These are phyloP conservation scores for Pseudococcus longispinus DNA, from an alignment of 2,888 invertebrate species.

Conservation along the genomic window DNA sequence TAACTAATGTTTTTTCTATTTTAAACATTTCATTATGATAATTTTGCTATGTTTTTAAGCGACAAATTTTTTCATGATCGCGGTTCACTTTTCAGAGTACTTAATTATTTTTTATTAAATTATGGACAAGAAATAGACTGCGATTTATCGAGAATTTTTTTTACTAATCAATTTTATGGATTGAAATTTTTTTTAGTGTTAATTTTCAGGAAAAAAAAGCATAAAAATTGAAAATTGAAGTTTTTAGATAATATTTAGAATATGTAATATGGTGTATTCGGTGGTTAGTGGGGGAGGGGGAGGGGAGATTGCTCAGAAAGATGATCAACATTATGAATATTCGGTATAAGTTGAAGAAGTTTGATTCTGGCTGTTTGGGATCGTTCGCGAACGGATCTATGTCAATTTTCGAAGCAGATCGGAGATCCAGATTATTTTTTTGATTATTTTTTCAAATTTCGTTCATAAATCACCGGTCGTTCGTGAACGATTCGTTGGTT, in stretches of 20 bases:
- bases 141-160: not conserved
- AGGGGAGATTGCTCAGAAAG: too few species aligned
- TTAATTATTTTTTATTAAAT: not conserved
- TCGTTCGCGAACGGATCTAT: not conserved
- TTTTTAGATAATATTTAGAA: not conserved
- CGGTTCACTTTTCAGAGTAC: not conserved
- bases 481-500: too few species aligned
- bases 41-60: not conserved
- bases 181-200: not conserved
- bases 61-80: not conserved
- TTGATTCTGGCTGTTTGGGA: not conserved
- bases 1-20: not conserved
- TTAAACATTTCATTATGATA: too few species aligned
- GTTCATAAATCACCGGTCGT: too few species aligned
- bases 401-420: not conserved
- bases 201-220: not conserved
- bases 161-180: not conserved
- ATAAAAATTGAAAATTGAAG: not conserved
- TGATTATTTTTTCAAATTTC: too few species aligned
- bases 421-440: too few species aligned
- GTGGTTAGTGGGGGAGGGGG: too few species aligned
- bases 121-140: not conserved
- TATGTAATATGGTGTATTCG: not conserved
- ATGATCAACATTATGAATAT: too few species aligned
- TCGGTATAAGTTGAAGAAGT: too few species aligned